Percentiles rank a stretch among this genome's conserved stretches.
Conservation (phyloP, 2,888 invertebrate species). For the Drosophila seclusa region DNA sequence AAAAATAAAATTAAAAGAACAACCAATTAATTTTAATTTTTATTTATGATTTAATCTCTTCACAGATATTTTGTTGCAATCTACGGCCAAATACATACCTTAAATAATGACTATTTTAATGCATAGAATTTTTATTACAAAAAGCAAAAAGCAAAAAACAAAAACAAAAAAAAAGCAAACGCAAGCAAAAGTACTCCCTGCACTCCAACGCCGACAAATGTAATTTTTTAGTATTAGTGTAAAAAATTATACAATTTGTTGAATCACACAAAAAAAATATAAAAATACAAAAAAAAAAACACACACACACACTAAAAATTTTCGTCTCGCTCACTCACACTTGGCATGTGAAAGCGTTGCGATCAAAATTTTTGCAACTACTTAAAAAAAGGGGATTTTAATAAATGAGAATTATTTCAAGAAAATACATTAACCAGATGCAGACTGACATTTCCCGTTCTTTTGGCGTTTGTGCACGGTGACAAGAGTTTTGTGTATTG, state of each 20-base stretch:
- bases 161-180: slow-evolving; percentile 32
- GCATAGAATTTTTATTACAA: slow-evolving; percentile 69
- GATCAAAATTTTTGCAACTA: slow-evolving; percentile 54
- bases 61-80: slow-evolving; percentile 84
- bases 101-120: slow-evolving; percentile 78
- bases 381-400: slow-evolving; percentile 39
- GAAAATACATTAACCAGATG: slow-evolving; percentile 38
- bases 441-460: slow-evolving; percentile 44
- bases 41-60: slow-evolving; percentile 83
- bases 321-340: slow-evolving; percentile 8
- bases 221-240: slow-evolving; percentile 73
- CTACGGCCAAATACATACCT: slow-evolving; percentile 84
- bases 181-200: slow-evolving; percentile 60
- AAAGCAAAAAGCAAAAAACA: slow-evolving; percentile 45
- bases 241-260: slow-evolving; percentile 74
- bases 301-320: slow-evolving; percentile 17
- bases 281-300: slow-evolving; percentile 19
- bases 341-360: slow-evolving; percentile 10
- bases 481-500: slow-evolving; percentile 59
- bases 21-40: slow-evolving; percentile 73
- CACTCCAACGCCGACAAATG: slow-evolving; percentile 75
- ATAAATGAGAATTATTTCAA: slow-evolving; percentile 25
- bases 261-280: slow-evolving; percentile 45
- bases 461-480: slow-evolving; percentile 68
- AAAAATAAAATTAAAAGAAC: slow-evolving; percentile 40